Evolutionary conservation across 2,888 invertebrate genomes (phyloP).

Genomic region (Clunio marinus): DNA sequence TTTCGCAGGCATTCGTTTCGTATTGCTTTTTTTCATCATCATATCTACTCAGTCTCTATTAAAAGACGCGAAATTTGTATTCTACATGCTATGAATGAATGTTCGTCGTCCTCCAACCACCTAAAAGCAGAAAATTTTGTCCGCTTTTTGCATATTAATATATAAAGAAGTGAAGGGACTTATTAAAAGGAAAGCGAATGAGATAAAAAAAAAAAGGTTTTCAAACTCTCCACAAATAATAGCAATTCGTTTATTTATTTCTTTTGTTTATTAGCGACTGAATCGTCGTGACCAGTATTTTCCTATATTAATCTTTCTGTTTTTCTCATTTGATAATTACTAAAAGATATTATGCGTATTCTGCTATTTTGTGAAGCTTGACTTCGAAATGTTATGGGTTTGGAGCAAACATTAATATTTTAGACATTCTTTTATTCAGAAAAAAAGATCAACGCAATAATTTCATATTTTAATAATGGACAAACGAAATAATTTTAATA

Average conservation of each 20-base stretch:
- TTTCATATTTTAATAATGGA: conserved; percentile 36
- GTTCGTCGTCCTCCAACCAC: not conserved
- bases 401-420: conserved; percentile 25
- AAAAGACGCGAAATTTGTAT: conserved; percentile 6
- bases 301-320: not conserved
- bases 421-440: conserved; percentile 19
- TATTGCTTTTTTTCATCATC: not conserved
- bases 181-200: not conserved
- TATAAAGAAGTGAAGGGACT: not conserved
- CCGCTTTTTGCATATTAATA: conserved; percentile 34
- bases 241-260: conserved; percentile 34
- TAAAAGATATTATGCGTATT: conserved; percentile 21
- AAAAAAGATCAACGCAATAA: conserved; percentile 33
- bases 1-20: not conserved
- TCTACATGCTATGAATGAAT: not conserved
- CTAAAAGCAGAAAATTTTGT: not conserved
- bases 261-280: conserved; percentile 6
- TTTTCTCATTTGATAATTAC: conserved; percentile 21
- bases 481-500: not conserved
- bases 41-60: not conserved
- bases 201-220: conserved; percentile 26
- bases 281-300: not conserved
- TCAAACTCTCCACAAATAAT: not conserved
- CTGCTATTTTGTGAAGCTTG: not conserved
- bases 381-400: not conserved